Conservation (phyloP, 23 tunicate species). For the Diplosoma virens region DNA sequence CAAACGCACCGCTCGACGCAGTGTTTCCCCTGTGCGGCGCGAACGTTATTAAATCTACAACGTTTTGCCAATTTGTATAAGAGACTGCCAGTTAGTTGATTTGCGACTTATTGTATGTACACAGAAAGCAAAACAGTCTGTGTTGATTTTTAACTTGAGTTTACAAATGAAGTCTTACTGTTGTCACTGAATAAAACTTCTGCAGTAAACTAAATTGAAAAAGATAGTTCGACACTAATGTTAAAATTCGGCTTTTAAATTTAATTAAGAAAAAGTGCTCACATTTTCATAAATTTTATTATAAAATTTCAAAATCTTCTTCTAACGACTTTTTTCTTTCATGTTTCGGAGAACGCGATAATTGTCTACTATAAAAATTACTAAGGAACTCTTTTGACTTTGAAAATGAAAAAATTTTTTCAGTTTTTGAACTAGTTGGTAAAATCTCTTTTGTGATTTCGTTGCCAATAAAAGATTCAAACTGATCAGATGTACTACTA, state of each 20-base stretch:
- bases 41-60: conserved; percentile 9
- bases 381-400: conserved; percentile 3
- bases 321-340: conserved; percentile 21
- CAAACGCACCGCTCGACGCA: conserved; percentile 4
- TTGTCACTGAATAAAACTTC: too few species aligned
- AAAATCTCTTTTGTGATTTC: neutral
- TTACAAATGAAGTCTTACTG: too few species aligned
- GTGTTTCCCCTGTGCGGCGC: conserved; percentile 1
- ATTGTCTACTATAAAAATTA: conserved; percentile 27
- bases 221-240: too few species aligned
- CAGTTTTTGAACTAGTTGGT: too few species aligned
- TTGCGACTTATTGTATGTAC: too few species aligned
- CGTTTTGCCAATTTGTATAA: too few species aligned
- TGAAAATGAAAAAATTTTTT: neutral
- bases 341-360: conserved; percentile 10
- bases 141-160: too few species aligned
- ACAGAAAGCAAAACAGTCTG: too few species aligned
- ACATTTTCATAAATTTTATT: neutral
- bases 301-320: conserved; percentile 53
- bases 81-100: too few species aligned
- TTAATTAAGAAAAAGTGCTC: too few species aligned
- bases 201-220: too few species aligned
- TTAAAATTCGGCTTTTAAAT: too few species aligned
- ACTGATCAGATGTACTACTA: neutral
- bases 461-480: neutral